Base-by-base conservation (phyloP, 2,888 invertebrate species). In the Troides oblongomaculatus region DNA sequence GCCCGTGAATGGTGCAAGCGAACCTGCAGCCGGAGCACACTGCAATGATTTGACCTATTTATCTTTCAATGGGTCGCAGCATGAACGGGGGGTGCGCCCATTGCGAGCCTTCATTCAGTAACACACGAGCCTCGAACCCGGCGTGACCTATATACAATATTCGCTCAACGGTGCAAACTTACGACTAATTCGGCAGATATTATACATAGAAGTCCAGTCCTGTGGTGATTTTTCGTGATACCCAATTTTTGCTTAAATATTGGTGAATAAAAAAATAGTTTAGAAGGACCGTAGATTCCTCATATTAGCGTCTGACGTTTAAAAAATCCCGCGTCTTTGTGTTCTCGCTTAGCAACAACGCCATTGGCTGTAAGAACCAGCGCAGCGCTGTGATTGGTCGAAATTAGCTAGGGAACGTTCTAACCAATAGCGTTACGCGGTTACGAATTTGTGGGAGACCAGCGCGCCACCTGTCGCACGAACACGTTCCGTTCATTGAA, bases 41-140 rank as follows among this genome's bases (percentile, higher is more conserved):
- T 91, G 92, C 91, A 91, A 88, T 89, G 85, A 89, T 89, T 84
- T 90, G 92, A 92, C 92, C 92, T 90, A 92, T 88, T 85, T 92
- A 89, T 91, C 90, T 89, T 90, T 92, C 89, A 92, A 92, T 92
- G 92, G 88, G 80, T 81, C 81, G 85, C 77, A 83, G 87, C 86
- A 90, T 90, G 91, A 90, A 91, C 90, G 90, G 87, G 89, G 39
- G 86, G 79, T 80, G 84, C 84, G 82, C 84, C 85, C 89, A 82
- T 83, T 84, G 82, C 88, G 84, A 86, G 82, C 79, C 82, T 84
- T 80, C 92, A 92, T 92, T 92, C 91, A 92, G 90, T 89, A 89
- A 86, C 85, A 81, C 84, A 78, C 87, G 84, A 87, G 81, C 84
- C 82, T 83, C 87, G 88, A 86, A 85, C 86, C 80, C 85, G 87